Evolutionary conservation across 2,797 vertebrate genomes (phyloP), one percentile per base, ranked within the genome.

Genomic region (Geotrypetes seraphini): DNA sequence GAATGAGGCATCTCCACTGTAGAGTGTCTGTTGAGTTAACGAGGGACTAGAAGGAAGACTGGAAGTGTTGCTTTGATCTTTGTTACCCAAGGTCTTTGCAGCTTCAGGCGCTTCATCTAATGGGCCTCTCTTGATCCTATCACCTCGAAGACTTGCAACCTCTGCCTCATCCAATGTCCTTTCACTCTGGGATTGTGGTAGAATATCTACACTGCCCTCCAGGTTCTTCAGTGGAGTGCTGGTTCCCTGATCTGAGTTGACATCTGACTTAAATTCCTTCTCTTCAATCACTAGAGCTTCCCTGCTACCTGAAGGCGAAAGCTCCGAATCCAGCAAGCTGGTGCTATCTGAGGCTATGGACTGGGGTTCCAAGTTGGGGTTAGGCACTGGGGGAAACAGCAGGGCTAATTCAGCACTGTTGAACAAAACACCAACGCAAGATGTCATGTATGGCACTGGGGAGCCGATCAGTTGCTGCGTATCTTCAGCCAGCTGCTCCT

Each of bases 271-370:
- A 7, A 39, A 46, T 20, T 50, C 53, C 25, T 49, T 57, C 15
- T 43, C 57, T n/a, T 71, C 68, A 23, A 39, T 14, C 3, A 8
- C 26, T 34, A 69, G 48, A 5, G 48, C 52, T 28, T 81, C 73
- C 41, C 52, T 66, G 36, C 77, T 77, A 41, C 68, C 72, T 15
- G 73, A 73, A 2, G 85, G 87, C 0, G 89, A 97, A 5, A 86
- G 57, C 48, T 96, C 91, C 0, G 91, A 95, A 43, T 90, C 92
- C 0, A 88, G 69, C 19, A 98, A 64, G 66, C 95, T 97, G 15
- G 83, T 87, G 33, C 85, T 90, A 44, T 96, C 93, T 0, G 91
- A 91, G 38, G 84, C 88, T 5, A 55, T 63, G 11, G 83, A 88
- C 10, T 69, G 78, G 3, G 64, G 54, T n/a, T 84, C 69, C 4